Evolutionary conservation across 2,113 vertebrate genomes (phyloP), one percentile per base, ranked within the genome.

Genomic region (Zootoca vivipara): DNA sequence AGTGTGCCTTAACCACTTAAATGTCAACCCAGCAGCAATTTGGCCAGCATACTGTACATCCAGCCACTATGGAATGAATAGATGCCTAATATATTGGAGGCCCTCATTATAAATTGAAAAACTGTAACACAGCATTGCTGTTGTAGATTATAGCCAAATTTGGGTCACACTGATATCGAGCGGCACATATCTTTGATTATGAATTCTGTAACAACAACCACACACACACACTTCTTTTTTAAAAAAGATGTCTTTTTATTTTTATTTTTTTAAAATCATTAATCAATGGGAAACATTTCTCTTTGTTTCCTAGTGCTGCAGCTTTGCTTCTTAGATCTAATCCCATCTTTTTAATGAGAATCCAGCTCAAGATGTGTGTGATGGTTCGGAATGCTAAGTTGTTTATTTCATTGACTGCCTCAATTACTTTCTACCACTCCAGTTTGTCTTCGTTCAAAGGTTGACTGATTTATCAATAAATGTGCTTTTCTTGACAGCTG

Each of bases 361-460:
- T 82, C 9, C 72, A 87, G 33, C 83, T 30, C 33, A 85, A 82
- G 88, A 5, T 56, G 90, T 92, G 87, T 90, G 87, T 89, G 84
- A 78, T 85, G 42, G 28, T 16, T 89, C 82, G 64, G 83, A 91
- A 91, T 83, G 15, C 5, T 87, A 91, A 90, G 88, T 85, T 92
- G 88, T 90, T 94, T 93, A 56, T 92, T 92, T 75, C 93, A 93
- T 18, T 95, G 91, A 77, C 88, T 92, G 80, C 46, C 52, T 90
- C 91, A 95, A 96, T 95, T 92, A 93, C 80, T 94, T 96, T 89
- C 78, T 90, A 92, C 85, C 93, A 67, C 38, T 89, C 88, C 0
- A 0, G 38, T 87, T 86, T 93, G 78, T 65, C 81, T 89, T 86
- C 78, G 62, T 90, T 91, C 92, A 90, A 58, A 89, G n/a, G 2